Evolutionary conservation across 2,888 invertebrate species (phyloP).

Genomic region (Trichogramma dendrolimi): DNA sequence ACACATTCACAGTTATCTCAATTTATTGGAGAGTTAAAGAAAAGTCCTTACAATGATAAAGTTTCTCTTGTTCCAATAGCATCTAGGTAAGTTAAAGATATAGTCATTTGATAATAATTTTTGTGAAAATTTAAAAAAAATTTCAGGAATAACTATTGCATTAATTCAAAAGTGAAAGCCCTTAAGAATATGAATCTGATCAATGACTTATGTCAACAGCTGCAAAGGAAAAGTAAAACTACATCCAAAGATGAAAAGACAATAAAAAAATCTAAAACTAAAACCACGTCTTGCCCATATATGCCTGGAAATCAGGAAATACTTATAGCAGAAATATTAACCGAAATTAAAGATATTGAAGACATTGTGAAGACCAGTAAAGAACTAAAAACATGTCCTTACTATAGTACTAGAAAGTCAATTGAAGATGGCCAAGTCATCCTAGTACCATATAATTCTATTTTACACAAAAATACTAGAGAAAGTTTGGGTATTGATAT

Average conservation of each 20-base stretch:
- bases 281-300: slow-evolving; percentile 63
- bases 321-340: slow-evolving; percentile 63
- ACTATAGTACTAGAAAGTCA: slow-evolving; percentile 83
- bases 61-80: slow-evolving; percentile 77
- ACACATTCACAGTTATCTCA: slow-evolving; percentile 96
- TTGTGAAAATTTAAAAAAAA: neutral
- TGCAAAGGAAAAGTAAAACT: slow-evolving; percentile 63
- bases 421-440: slow-evolving; percentile 79
- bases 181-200: slow-evolving; percentile 74
- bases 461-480: slow-evolving; percentile 75
- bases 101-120: neutral
- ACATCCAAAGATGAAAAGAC: slow-evolving; percentile 60
- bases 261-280: slow-evolving; percentile 61
- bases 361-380: slow-evolving; percentile 70
- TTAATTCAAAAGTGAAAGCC: slow-evolving; percentile 74
- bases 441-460: slow-evolving; percentile 72
- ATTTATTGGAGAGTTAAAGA: slow-evolving; percentile 87
- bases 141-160: slow-evolving; percentile 74
- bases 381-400: slow-evolving; percentile 80
- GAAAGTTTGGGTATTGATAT: slow-evolving; percentile 58
- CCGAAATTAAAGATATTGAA: slow-evolving; percentile 81
- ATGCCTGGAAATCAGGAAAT: slow-evolving; percentile 53
- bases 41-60: slow-evolving; percentile 69
- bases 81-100: slow-evolving; percentile 60
- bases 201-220: slow-evolving; percentile 84